Percentiles rank a stretch among this genome's conserved stretches.
These are phyloP conservation scores for Stegophylla sp. DNA, from an alignment of 2,888 invertebrate species.

Conservation along the genomic window DNA sequence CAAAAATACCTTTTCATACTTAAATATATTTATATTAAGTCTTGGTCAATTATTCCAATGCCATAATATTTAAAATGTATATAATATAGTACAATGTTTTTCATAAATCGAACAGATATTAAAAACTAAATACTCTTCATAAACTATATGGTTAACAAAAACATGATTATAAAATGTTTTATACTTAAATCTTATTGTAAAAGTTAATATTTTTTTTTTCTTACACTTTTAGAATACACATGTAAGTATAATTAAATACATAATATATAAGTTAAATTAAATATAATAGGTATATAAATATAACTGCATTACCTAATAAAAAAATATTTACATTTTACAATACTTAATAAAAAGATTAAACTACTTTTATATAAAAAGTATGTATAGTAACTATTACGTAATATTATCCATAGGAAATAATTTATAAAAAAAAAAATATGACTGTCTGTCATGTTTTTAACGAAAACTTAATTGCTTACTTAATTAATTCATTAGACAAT, in stretches of 20 bases:
- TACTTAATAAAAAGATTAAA: background rate
- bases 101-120: slow-evolving; percentile 11
- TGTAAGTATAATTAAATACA: background rate
- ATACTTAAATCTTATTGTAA: slow-evolving; percentile 5
- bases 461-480: background rate
- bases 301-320: no score
- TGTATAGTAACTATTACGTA: background rate
- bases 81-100: background rate
- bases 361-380: slow-evolving; percentile 27
- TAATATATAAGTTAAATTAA: background rate
- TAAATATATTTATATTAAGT: slow-evolving; percentile 31
- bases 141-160: slow-evolving; percentile 30
- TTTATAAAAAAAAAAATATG: slow-evolving; percentile 34
- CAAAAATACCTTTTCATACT: background rate
- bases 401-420: slow-evolving; percentile 50
- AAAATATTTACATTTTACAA: slow-evolving; percentile 40
- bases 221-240: slow-evolving; percentile 1
- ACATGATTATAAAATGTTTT: slow-evolving; percentile 2
- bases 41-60: slow-evolving; percentile 34
- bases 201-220: slow-evolving; percentile 20
- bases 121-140: background rate
- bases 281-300: background rate
- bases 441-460: slow-evolving; percentile 6
- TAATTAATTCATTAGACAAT: background rate
- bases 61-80: slow-evolving; percentile 5